These are phyloP conservation scores for Myathropa florea DNA, from an alignment of 2,888 invertebrate genomes.

Conservation along the genomic window DNA sequence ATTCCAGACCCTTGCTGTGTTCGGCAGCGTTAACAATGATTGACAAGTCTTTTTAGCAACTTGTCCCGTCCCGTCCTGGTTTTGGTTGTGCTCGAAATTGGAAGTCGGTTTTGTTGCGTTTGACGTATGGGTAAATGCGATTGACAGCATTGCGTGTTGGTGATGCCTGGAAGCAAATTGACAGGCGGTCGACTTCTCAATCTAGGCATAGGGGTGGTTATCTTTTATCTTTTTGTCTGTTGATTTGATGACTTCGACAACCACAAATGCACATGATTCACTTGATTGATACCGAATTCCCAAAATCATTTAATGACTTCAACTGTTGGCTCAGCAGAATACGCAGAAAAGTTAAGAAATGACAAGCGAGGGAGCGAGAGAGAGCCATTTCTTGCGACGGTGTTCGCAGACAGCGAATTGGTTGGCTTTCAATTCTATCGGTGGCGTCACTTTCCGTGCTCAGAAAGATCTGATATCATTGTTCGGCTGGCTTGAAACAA, in stretches of 20 bases:
- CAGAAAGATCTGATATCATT: background rate
- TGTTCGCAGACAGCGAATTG: background rate
- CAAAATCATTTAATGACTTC: slow-evolving; percentile 41
- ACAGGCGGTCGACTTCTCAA: slow-evolving; percentile 37
- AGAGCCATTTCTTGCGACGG: too few relatives aligned
- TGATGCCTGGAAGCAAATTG: slow-evolving; percentile 44
- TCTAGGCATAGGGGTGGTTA: slow-evolving; percentile 35
- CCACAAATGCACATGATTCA: slow-evolving; percentile 33
- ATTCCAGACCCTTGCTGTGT: slow-evolving; percentile 15
- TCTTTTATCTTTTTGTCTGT: slow-evolving; percentile 4
- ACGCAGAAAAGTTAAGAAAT: slow-evolving; percentile 11
- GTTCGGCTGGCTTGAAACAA: background rate
- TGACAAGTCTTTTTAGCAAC: slow-evolving; percentile 62
- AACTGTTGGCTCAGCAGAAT: slow-evolving; percentile 16
- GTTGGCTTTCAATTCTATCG: background rate
- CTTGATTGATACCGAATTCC: slow-evolving; percentile 5
- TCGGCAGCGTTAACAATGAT: slow-evolving; percentile 63
- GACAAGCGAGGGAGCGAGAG: background rate
- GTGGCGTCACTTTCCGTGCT: background rate
- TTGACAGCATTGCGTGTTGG: slow-evolving; percentile 67
- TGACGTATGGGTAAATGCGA: too few relatives aligned
- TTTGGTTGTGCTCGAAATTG: slow-evolving; percentile 22
- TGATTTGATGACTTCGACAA: slow-evolving; percentile 3
- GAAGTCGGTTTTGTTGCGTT: slow-evolving; percentile 54
- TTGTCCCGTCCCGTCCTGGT: slow-evolving; percentile 6